Evolutionary conservation across 2,888 invertebrate species (phyloP).

Genomic region (Netelia inedita): DNA sequence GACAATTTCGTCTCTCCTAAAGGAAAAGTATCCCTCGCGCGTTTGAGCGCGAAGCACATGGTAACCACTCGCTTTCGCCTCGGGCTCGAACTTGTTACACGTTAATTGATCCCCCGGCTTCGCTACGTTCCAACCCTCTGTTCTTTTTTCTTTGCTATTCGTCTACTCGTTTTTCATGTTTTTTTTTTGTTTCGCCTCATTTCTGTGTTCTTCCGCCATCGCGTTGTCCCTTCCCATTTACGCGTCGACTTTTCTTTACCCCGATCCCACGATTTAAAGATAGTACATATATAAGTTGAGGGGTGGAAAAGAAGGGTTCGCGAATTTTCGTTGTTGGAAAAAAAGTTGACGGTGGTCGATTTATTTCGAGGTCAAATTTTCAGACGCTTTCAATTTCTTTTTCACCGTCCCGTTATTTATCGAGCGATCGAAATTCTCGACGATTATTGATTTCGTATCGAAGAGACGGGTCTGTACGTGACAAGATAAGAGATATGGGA

Average conservation of each 20-base stretch:
- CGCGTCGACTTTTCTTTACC: background rate
- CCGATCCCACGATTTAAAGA: background rate
- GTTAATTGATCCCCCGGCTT: conserved; percentile 50
- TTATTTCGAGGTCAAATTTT: conserved; percentile 58
- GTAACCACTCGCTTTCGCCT: conserved; percentile 52
- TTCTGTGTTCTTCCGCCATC: background rate
- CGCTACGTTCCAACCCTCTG: conserved; percentile 14
- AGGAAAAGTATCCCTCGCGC: conserved; percentile 17
- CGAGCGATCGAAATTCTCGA: background rate
- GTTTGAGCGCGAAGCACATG: conserved; percentile 35
- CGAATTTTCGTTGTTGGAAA: conserved; percentile 9
- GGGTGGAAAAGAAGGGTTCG: conserved; percentile 8
- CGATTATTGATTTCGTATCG: conserved; percentile 18
- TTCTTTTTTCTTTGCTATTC: background rate
- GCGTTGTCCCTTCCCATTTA: background rate
- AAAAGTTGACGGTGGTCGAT: conserved; percentile 43
- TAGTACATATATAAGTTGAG: background rate
- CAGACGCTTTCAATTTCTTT: conserved; percentile 10
- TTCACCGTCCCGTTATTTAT: too few species aligned
- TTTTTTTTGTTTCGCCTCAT: conserved; percentile 6
- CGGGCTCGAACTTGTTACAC: conserved; percentile 48
- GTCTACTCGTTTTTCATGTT: background rate
- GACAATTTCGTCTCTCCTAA: conserved; percentile 1
- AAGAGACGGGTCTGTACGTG: background rate
- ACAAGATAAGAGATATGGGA: background rate